phyloP scores from a whole-genome alignment of 1,140 invertebrate genomes.

The Dryas iulia region DNA sequence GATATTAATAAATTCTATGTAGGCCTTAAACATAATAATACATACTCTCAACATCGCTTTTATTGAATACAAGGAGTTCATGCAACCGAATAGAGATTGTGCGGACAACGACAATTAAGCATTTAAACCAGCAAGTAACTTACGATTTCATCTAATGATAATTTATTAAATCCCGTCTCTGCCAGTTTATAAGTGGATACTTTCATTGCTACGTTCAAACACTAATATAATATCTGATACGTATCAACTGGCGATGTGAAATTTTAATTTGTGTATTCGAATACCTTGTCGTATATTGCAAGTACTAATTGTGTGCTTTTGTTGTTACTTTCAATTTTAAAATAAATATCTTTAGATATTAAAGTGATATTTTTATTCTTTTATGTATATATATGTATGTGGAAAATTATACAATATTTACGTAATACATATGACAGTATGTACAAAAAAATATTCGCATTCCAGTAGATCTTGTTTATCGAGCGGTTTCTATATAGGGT shows the following conservation, averaged over 20 bases:
- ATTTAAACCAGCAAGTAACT: slow-evolving; percentile 25
- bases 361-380: not conserved
- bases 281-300: not conserved
- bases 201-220: not conserved
- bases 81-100: slow-evolving; percentile 21
- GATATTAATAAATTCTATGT: not conserved
- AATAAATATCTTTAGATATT: no score
- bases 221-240: not conserved
- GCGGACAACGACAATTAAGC: slow-evolving; percentile 32
- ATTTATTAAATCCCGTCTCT: slow-evolving; percentile 34
- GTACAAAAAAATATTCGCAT: slow-evolving; percentile 47
- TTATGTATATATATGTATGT: not conserved
- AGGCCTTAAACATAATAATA: slow-evolving; percentile 34
- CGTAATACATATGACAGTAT: not conserved
- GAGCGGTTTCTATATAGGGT: slow-evolving; percentile 57
- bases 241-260: not conserved
- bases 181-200: slow-evolving; percentile 10
- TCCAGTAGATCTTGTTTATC: slow-evolving; percentile 46
- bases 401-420: not conserved
- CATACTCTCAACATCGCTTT: slow-evolving; percentile 35
- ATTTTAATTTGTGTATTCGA: not conserved
- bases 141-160: slow-evolving; percentile 28
- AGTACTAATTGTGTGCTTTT: no score
- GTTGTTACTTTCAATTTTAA: no score
- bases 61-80: slow-evolving; percentile 32